Percentiles rank a stretch among this genome's conserved stretches.
phyloP scores from a whole-genome alignment of 1,140 invertebrate species.

The Drosophila kanapiae region DNA sequence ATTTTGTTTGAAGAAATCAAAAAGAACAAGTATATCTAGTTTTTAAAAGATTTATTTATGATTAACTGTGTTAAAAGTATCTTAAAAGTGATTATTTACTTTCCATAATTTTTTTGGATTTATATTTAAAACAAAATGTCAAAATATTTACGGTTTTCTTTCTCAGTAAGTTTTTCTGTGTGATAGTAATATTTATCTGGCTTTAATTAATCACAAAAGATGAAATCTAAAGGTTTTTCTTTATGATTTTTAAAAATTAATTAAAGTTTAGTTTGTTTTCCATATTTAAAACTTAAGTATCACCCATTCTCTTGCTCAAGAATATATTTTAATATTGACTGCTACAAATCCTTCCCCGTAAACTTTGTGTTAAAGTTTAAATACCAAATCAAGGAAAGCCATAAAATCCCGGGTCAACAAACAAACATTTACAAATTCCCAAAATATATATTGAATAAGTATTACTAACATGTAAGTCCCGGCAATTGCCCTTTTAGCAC shows the following conservation, averaged over 20 bases:
- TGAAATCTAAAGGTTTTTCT: neutral
- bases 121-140: neutral
- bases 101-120: neutral
- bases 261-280: no score
- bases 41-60: no score
- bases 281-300: neutral
- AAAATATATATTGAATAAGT: conserved; percentile 23
- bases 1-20: neutral
- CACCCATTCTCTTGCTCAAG: neutral
- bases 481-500: conserved; percentile 9
- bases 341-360: neutral
- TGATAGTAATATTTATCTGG: neutral
- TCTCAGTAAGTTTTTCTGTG: neutral
- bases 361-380: neutral
- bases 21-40: no score
- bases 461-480: conserved; percentile 44
- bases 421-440: neutral
- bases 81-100: neutral
- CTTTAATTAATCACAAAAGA: neutral
- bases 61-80: neutral
- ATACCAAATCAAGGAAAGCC: neutral
- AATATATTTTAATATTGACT: neutral
- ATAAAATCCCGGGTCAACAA: conserved; percentile 1
- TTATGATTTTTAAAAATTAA: neutral
- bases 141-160: neutral